Conservation (phyloP, 1,140 invertebrate species). For the Augochlora pura region DNA sequence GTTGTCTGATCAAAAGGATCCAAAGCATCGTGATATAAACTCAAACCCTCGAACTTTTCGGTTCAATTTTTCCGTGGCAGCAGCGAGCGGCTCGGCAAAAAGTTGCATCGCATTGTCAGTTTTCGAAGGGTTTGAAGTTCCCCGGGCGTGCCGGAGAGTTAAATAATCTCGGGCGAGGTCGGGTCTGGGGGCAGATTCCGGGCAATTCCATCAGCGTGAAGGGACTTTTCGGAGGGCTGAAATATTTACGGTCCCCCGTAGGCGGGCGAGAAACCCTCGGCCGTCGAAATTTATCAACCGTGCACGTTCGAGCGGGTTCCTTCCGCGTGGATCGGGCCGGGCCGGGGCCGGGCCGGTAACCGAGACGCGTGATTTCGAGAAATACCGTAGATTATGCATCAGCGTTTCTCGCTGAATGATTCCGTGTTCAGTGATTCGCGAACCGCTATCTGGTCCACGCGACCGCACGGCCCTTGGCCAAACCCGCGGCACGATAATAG, state of each 20-base stretch:
- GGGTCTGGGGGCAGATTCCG: not conserved
- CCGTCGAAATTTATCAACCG: slow-evolving; percentile 16
- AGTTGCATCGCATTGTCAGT: no score
- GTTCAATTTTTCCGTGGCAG: no score
- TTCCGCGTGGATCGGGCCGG: not conserved
- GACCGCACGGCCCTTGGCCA: slow-evolving; percentile 50
- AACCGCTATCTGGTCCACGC: slow-evolving; percentile 59
- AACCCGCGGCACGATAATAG: slow-evolving; percentile 50
- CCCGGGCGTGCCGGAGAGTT: no score
- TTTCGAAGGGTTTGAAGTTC: no score
- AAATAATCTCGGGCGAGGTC: no score
- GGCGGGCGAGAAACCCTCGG: not conserved
- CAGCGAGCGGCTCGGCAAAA: no score
- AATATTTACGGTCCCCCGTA: slow-evolving; percentile 10
- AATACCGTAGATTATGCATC: slow-evolving; percentile 61
- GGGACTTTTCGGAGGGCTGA: not conserved
- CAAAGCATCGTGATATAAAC: no score
- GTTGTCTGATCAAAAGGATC: no score
- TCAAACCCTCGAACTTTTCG: no score
- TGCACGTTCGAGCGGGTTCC: slow-evolving; percentile 11
- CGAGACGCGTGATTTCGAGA: slow-evolving; percentile 51
- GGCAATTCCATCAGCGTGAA: not conserved
- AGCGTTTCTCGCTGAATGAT: slow-evolving; percentile 51
- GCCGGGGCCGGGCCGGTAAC: slow-evolving; percentile 1
- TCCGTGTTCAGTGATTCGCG: slow-evolving; percentile 57